A percentile compares a stretch with the other conserved stretches of the same genome.
Evolutionary conservation across 2,113 vertebrate genomes (phyloP).

Genomic region (Labrus mixtus): DNA sequence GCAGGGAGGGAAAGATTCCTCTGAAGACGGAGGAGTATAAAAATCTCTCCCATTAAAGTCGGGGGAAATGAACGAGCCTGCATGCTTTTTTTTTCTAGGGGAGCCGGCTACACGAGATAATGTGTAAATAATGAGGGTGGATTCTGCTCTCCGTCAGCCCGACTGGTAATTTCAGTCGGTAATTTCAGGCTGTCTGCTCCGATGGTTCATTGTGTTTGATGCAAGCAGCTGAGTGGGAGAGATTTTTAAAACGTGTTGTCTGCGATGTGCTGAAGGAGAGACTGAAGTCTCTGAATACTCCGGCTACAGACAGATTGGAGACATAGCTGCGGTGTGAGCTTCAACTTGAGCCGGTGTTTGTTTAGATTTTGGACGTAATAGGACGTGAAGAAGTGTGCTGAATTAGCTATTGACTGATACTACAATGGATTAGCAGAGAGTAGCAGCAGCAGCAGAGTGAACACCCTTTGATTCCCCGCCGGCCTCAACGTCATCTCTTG

Average conservation of each 20-base stretch:
- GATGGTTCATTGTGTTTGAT: conserved; percentile 3
- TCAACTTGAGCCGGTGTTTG: background rate
- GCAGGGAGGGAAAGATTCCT: conserved; percentile 23
- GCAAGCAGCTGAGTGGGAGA: conserved; percentile 28
- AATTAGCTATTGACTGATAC: background rate
- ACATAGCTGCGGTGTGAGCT: background rate
- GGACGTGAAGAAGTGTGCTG: too few relatives aligned
- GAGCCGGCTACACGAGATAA: conserved; percentile 32
- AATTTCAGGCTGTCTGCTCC: background rate
- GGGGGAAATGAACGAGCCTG: conserved; percentile 36
- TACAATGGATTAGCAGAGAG: too few relatives aligned
- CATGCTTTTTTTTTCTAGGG: conserved; percentile 22
- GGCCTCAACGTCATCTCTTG: too few relatives aligned
- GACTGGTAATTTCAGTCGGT: conserved; percentile 14
- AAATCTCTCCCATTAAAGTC: conserved; percentile 19
- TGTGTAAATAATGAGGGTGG: conserved; percentile 54
- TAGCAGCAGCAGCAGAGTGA: too few relatives aligned
- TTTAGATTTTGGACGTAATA: background rate
- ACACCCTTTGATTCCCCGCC: too few relatives aligned
- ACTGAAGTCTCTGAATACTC: background rate
- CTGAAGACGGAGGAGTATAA: conserved; percentile 17
- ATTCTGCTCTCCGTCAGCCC: conserved; percentile 40
- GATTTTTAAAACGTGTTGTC: background rate
- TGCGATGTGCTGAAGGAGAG: background rate
- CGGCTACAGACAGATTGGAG: background rate